A percentile compares a stretch with the other conserved stretches of the same genome.
Evolutionary conservation across 2,113 vertebrate genomes (phyloP).

Genomic region (Oncorhynchus kisutch): DNA sequence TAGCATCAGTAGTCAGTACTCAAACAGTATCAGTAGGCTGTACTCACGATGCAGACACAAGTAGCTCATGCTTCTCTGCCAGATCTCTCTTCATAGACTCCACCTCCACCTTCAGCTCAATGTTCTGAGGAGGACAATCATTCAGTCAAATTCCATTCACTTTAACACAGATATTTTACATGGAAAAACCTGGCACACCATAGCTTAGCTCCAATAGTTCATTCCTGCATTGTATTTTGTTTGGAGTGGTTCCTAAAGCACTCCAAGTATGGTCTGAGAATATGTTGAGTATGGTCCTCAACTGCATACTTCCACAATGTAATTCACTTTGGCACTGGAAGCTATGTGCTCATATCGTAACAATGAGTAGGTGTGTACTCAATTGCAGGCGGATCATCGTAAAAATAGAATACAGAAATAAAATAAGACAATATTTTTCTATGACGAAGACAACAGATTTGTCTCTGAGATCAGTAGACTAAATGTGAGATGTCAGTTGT

Average conservation of each 20-base stretch:
- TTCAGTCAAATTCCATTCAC: not conserved
- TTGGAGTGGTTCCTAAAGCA: not conserved
- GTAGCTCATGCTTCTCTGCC: slow-evolving; percentile 88
- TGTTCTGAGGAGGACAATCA: slow-evolving; percentile 79
- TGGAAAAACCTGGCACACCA: too few species aligned
- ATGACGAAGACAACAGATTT: too few species aligned
- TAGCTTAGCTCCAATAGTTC: not conserved
- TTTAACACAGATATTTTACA: too few species aligned
- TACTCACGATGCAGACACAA: slow-evolving; percentile 95
- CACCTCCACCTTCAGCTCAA: slow-evolving; percentile 95
- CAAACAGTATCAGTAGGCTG: not conserved
- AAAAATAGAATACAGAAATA: not conserved
- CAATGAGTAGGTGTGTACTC: not conserved
- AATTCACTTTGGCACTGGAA: not conserved
- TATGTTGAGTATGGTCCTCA: not conserved
- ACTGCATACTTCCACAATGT: not conserved
- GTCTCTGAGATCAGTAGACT: too few species aligned
- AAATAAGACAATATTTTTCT: too few species aligned
- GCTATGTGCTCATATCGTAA: too few species aligned
- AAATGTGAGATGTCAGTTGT: too few species aligned
- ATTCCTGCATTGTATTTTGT: not conserved
- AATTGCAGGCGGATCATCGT: not conserved
- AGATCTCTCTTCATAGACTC: slow-evolving; percentile 93
- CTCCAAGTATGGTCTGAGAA: not conserved
- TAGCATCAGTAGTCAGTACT: not conserved